A percentile compares a stretch with the other conserved stretches of the same genome.
These are phyloP conservation scores for Brachypodius melanocephalos DNA, from an alignment of 2,113 vertebrate species.

Conservation along the genomic window DNA sequence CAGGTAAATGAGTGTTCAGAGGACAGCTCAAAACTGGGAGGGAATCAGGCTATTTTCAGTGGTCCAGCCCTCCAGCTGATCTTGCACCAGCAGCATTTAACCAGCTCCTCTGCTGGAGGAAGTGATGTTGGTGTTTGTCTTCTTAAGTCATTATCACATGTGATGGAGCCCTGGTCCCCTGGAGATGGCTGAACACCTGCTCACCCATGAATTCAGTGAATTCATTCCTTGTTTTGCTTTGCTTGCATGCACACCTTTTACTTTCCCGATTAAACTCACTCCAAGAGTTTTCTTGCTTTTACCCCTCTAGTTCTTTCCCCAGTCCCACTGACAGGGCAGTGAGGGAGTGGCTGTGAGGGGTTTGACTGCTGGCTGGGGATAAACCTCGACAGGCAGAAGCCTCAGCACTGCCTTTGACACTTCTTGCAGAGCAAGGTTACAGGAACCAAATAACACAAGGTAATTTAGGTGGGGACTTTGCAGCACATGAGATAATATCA, in stretches of 20 bases:
- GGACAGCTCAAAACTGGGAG: neutral
- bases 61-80: neutral
- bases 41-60: neutral
- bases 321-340: rapidly evolving
- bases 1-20: neutral
- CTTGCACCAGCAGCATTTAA: neutral
- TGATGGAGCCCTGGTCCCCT: neutral
- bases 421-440: neutral
- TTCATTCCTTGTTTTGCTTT: neutral
- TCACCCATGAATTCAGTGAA: neutral
- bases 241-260: neutral
- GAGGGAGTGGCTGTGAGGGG: neutral
- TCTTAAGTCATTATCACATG: neutral
- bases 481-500: neutral
- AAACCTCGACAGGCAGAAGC: neutral
- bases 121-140: neutral
- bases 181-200: neutral
- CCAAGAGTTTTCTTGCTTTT: neutral
- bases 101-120: neutral
- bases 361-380: neutral
- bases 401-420: neutral
- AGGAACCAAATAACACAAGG: neutral
- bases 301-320: neutral
- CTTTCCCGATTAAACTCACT: neutral
- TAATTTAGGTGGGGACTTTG: neutral